Percentiles rank a stretch among this genome's conserved stretches.
Conservation (phyloP, 2,113 vertebrate species). For the Oryctolagus cuniculus region mOryCun1.1 NC_091441.1:49243001-49243500, state of each 20-base stretch:
- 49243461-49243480: conserved; percentile 22
- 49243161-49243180: conserved; percentile 31
- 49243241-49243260: conserved; percentile 66
- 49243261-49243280: conserved; percentile 59
- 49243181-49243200: not conserved
- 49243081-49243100: conserved; percentile 73
- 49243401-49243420: conserved; percentile 25
- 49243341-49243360: not conserved
- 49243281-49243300: conserved; percentile 44
- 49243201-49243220: conserved; percentile 40
- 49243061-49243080: conserved; percentile 55
- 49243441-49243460: not conserved
- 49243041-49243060: conserved; percentile 66
- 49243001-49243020: conserved; percentile 41
- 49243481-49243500: conserved; percentile 59
- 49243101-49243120: conserved; percentile 76
- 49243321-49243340: conserved; percentile 50
- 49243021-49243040: conserved; percentile 44
- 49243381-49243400: conserved; percentile 46
- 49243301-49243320: conserved; percentile 19
- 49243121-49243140: conserved; percentile 67
- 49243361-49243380: conserved; percentile 41
- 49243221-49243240: conserved; percentile 23
- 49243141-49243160: conserved; percentile 74
- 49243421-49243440: not conserved